Conservation (phyloP, 2,113 vertebrate species). For the Meriones unguiculatus region DNA sequence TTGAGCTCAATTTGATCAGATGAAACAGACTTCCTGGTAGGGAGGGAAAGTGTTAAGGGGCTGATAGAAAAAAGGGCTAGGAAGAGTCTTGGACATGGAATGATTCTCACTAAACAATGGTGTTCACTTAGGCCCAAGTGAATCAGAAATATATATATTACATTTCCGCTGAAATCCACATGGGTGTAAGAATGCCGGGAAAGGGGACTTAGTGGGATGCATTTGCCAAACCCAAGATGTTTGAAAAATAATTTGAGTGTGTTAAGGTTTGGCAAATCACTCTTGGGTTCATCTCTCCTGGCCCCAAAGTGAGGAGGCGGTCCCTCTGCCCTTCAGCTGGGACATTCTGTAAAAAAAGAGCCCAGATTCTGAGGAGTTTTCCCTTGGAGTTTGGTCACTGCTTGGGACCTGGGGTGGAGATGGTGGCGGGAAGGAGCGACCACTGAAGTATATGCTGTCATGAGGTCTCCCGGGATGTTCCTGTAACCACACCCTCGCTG, state of each 20-base stretch:
- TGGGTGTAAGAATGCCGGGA: constrained; percentile 72
- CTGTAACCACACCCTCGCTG: background rate
- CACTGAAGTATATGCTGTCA: background rate
- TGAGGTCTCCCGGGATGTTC: background rate
- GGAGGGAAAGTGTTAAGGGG: constrained; percentile 51
- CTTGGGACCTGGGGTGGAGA: background rate
- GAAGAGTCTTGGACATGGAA: constrained; percentile 68
- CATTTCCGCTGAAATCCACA: constrained; percentile 77
- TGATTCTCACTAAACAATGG: constrained; percentile 60
- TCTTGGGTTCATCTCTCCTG: background rate
- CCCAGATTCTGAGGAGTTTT: background rate
- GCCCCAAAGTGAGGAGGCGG: background rate
- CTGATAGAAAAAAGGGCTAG: constrained; percentile 56
- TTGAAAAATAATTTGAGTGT: constrained; percentile 69
- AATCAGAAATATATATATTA: constrained; percentile 79
- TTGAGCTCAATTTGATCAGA: constrained; percentile 47
- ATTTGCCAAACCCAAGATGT: constrained; percentile 71
- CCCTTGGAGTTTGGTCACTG: constrained; percentile 14
- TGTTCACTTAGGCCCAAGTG: constrained; percentile 62
- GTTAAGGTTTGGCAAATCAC: constrained; percentile 55
- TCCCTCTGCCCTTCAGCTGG: background rate
- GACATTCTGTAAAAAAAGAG: background rate
- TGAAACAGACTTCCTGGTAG: constrained; percentile 49
- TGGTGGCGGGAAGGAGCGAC: background rate
- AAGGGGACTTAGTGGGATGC: constrained; percentile 63